Evolutionary conservation across 2,113 vertebrate genomes (phyloP), one percentile per base, ranked within the genome.

Genomic region (Orientallactaga bullata): DNA sequence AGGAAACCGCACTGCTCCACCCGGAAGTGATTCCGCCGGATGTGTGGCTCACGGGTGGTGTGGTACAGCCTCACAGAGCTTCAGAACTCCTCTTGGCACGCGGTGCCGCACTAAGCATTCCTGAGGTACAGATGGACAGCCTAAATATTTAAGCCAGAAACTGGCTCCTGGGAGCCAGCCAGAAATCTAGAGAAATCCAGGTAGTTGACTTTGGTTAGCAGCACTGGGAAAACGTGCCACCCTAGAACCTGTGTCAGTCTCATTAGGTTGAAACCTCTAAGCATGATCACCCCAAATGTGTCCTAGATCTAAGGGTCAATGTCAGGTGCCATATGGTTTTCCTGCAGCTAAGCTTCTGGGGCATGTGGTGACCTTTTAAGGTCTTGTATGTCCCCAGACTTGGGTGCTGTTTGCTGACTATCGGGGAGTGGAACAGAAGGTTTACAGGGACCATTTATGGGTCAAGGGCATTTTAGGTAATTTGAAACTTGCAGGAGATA

Each of bases 171-270:
- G 65, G 39, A 92, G 47, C 39, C 42, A 85, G 6, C 11, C 26
- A 63, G 72, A 89, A 76, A 84, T 35, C 37, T 42, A 78, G 23
- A 88, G 68, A 60, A 88, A 77, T 90, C 24, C 42, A 89, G 80
- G 66, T 63, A 86, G 60, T 7, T 76, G 17, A 21, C 68, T 58
- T 61, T 55, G 58, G 42, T 35, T 7, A 32, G 20, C 2, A 71
- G 37, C 63, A 32, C 42, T 79, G n/a, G 47, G 68, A 71, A 92
- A 89, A 73, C 39, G 89, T 83, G 69, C 20, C 37, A 82, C 63
- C 28, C 26, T 17, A 65, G 35, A 77, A 63, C 28, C 23, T 60
- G 42, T 28, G 26, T 42, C 68, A 35, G 26, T 39, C 47, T 23
- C 35, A 9, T 15, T 18, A 28, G 66, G 35, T 28, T 61, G 35